Evolutionary conservation across 2,113 vertebrate species (phyloP), one percentile per base, ranked within the genome.

Genomic region (Xiphophorus hellerii): DNA sequence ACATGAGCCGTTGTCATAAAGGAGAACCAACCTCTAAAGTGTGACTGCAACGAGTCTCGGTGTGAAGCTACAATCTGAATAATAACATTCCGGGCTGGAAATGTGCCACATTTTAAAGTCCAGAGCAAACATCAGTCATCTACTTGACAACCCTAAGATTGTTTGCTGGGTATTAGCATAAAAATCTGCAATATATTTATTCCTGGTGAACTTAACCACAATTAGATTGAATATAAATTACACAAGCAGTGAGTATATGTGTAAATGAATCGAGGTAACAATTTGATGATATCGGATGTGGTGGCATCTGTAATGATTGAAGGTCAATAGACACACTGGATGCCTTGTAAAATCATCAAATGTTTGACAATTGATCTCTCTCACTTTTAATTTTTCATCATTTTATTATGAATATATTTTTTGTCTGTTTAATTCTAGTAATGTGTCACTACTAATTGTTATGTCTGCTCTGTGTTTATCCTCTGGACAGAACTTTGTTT

Each of bases 1-100:
- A 75, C 86, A 79, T 5, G 62, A 27, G 33, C 81, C 74, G 28
- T 76, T 51, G 82, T 83, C 84, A 68, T 88, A 79, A 90, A 92
- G 51, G 72, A 77, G 78, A 31, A 64, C 66, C 65, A 76, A 67
- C 78, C 83, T 70, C 74, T 44, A 72, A 62, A 65, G 81, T 70
- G 75, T 67, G 79, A 87, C 84, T 77, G 30, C 33, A 37, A 1
- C 7, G 73, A 61, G 76, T 60, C 69, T 79, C 77, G 1, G 42
- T 64, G 66, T 62, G 79, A 62, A 69, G 77, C 70, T n/a, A 14
- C 31, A 25, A 44, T 27, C 71, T 77, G 65, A 39, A 71, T 84
- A 63, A 72, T 35, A 67, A 60, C 69, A 33, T 69, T 33, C 64
- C 13, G 31, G 0, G 48, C 58, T 78, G 81, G 85, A 76, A 10